Evolutionary conservation across 2,797 vertebrate genomes (phyloP), one percentile per base, ranked within the genome.

Genomic region (Cuniculus paca): DNA sequence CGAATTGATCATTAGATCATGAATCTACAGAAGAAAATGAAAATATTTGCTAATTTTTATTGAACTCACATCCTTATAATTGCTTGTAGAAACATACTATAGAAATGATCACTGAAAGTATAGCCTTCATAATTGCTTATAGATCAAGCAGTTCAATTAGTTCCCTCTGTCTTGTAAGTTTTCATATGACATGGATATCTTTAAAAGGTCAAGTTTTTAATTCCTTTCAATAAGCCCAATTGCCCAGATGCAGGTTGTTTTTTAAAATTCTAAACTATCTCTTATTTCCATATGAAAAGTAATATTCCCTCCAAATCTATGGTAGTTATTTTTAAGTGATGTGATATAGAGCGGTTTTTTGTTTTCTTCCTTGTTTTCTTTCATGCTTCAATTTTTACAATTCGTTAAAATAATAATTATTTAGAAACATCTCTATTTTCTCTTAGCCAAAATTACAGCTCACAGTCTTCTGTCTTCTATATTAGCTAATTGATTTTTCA

Each of bases 131-230:
- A 84, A 70, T 52, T 85, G 34, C 11, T 91, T 80, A 77, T 48
- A 36, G 56, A 90, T 26, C 50, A 34, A 95, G 45, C 72, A 93
- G 77, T 72, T 60, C 89, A 92, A 90, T 70, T 45, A 83, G 63
- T 42, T 91, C 26, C 24, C 65, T 83, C 78, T 50, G n/a, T 56
- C n/a, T 72, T 26, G 65, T 54, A 83, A 84, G 10, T 92, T 95
- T 95, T 85, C 84, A 65, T 88, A 79, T 90, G 52, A 97, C 94
- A 78, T 34, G 60, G 28, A 90, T 58, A 84, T 87, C 72, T 87
- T 89, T 68, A n/a, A 94, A 83, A 93, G 31, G 36, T 90, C 19
- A 75, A 11, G 6, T 74, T 89, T 95, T 20, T 26, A 22, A 12
- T 82, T 60, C 95, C 22, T 91, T 80, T 61, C 26, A 70, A 26